Evolutionary conservation across 1,140 invertebrate species (phyloP).

Genomic region (Bombus waltoni): DNA sequence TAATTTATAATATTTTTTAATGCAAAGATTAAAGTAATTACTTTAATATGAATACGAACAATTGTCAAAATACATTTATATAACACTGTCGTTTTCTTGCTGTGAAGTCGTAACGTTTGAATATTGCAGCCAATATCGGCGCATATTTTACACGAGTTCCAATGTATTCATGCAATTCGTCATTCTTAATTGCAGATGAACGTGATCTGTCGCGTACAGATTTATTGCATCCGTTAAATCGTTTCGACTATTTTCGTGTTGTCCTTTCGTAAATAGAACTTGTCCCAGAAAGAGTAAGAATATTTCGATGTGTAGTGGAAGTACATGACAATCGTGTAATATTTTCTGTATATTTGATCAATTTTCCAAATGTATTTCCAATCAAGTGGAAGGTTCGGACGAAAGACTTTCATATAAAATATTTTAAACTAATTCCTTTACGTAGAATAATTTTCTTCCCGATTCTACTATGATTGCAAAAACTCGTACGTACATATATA

Average conservation of each 20-base stretch:
- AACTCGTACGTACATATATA: too few relatives aligned
- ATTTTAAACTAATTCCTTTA: too few relatives aligned
- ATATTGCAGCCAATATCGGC: neutral
- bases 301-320: neutral
- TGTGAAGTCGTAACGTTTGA: neutral
- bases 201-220: neutral
- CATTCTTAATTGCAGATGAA: neutral
- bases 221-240: neutral
- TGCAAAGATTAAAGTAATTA: too few relatives aligned
- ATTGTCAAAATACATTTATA: neutral
- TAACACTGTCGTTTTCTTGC: neutral
- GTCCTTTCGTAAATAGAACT: neutral
- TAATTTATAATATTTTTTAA: too few relatives aligned
- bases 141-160: neutral
- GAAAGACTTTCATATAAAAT: too few relatives aligned
- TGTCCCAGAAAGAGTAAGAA: neutral
- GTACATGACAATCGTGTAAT: neutral
- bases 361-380: too few relatives aligned
- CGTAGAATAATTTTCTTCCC: too few relatives aligned
- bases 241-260: neutral
- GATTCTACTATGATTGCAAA: too few relatives aligned
- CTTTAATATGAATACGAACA: too few relatives aligned
- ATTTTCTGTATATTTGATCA: too few relatives aligned
- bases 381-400: too few relatives aligned
- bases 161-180: neutral